Evolutionary conservation across 64 coral and sea anemone genomes (phyloP).

Genomic region (Dendronephthya gigantea): DNA sequence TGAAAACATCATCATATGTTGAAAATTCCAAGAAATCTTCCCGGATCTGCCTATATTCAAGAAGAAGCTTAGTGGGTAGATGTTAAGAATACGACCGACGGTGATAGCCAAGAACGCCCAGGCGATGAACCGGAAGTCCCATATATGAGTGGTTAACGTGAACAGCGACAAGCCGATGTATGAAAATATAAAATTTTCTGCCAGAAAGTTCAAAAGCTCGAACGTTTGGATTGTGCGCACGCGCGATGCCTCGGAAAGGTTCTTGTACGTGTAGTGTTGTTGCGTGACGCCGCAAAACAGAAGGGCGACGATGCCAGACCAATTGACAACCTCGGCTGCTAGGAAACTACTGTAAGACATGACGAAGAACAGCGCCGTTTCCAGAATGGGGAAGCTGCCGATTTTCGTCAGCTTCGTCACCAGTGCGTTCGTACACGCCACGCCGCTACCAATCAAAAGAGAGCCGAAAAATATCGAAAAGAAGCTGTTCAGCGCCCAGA

Average conservation of each 20-base stretch:
- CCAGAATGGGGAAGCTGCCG: conserved; percentile 84
- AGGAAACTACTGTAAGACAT: conserved; percentile 96
- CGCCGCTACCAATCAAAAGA: conserved; percentile 65
- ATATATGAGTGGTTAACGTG: conserved; percentile 81
- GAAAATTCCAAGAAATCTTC: conserved; percentile 67
- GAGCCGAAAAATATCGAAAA: conserved; percentile 85
- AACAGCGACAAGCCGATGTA: conserved; percentile 91
- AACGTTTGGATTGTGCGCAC: conserved; percentile 75
- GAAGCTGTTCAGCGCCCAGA: conserved; percentile 68
- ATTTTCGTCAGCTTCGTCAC: conserved; percentile 93
- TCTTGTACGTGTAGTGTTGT: conserved; percentile 94
- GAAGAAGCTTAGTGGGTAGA: conserved; percentile 72
- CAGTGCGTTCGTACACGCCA: conserved; percentile 77
- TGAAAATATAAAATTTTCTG: conserved; percentile 92
- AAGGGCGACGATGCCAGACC: conserved; percentile 89
- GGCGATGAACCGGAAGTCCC: conserved; percentile 78
- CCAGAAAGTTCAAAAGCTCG: conserved; percentile 83
- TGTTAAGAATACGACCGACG: conserved; percentile 59
- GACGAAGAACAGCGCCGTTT: conserved; percentile 75
- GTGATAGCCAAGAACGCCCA: conserved; percentile 77
- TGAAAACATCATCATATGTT: conserved; percentile 96
- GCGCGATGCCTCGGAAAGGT: conserved; percentile 79
- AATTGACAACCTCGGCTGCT: conserved; percentile 75
- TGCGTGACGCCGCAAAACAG: conserved; percentile 92
- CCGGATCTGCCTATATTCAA: conserved; percentile 74